Base-by-base conservation (phyloP, 2,888 invertebrate species). In the Mantis religiosa region DNA sequence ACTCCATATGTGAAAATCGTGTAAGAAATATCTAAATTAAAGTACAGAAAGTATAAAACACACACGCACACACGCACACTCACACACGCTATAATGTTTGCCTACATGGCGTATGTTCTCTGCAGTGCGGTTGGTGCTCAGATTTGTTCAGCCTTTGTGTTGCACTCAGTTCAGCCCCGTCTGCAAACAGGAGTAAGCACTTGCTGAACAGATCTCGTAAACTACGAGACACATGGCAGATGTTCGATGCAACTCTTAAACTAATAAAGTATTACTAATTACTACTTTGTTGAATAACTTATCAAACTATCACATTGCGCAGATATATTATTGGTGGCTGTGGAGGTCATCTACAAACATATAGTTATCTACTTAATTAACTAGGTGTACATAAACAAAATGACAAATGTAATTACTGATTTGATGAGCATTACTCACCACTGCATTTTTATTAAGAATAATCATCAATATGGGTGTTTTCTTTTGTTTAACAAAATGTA, bases 21-120 rank as follows among this genome's bases (percentile, higher is more conserved):
- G 82, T 81, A 81, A 28, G n/a, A 54, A 87, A 87, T 34, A 82
- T 30, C 54, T 71, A 28, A 82, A 82, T 54, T 27, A 25, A 87
- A 87, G 82, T 82, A 41, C 82, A 82, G 30, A 41, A 87, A 87
- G 82, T 87, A 82, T 82, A 87, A 87, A 15, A 30, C 87, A 34
- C 87, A 87, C 87, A 82, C 87, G 82, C 87, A 87, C 87, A 82
- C 87, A 71, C 86, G 28, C 87, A 87, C 87, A 82, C 87, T 87
- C 87, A 87, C 87, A 87, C 54, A 71, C 54, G 54, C 54, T 71
- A 71, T 71, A 71, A 71, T 71, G 54, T 71, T 71, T 71, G 54
- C 54, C 54, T 71, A 71, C 54, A 71, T 71, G 41, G 54, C 54
- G 54, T 25, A 71, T 15, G 54, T 71, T 71, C 54, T 71, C 54